Evolutionary conservation across 2,113 vertebrate genomes (phyloP).

Genomic region (Corydoras maculifer): DNA sequence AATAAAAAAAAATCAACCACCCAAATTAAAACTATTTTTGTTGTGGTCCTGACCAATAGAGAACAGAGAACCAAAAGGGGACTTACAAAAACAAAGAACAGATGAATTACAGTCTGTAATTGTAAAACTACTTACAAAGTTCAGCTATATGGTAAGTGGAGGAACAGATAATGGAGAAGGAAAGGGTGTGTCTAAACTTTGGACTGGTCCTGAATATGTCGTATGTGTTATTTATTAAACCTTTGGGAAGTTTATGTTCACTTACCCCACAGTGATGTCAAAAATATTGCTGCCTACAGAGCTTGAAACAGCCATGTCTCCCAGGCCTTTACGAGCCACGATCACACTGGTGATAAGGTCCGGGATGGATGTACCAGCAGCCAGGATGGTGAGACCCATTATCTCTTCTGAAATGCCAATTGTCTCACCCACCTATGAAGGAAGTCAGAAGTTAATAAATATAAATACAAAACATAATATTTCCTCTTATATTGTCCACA

Average conservation of each 20-base stretch:
- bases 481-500: too few relatives aligned
- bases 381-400: conserved; percentile 92
- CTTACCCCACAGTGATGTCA: conserved; percentile 95
- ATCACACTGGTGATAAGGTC: conserved; percentile 97
- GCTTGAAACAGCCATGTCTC: conserved; percentile 97
- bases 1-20: background rate
- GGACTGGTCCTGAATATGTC: too few relatives aligned
- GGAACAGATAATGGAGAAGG: too few relatives aligned
- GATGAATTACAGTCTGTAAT: too few relatives aligned
- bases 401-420: conserved; percentile 96
- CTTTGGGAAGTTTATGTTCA: background rate
- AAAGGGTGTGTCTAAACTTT: too few relatives aligned
- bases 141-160: too few relatives aligned
- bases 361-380: conserved; percentile 93
- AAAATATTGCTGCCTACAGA: conserved; percentile 98
- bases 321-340: conserved; percentile 88
- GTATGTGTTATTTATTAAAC: background rate
- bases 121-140: too few relatives aligned
- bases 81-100: too few relatives aligned
- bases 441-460: background rate
- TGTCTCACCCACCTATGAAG: conserved; percentile 86
- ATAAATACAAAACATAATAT: too few relatives aligned
- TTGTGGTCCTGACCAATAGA: too few relatives aligned
- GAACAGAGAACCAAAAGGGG: too few relatives aligned
- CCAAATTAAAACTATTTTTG: too few relatives aligned